Evolutionary conservation across 2,113 vertebrate species (phyloP).

Genomic region (Syrmaticus mikado): DNA sequence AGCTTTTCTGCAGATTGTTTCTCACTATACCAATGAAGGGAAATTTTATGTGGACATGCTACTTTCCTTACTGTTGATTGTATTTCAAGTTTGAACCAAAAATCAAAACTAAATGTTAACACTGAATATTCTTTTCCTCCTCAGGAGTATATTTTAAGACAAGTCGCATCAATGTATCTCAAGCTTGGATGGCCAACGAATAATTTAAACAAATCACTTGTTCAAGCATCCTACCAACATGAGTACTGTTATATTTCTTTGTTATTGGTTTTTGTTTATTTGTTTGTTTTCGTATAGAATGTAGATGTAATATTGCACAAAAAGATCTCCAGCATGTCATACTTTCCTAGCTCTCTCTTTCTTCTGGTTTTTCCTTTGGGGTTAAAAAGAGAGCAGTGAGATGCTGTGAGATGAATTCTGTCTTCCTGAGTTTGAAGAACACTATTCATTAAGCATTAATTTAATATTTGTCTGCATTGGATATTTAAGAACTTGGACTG

Average conservation of each 20-base stretch:
- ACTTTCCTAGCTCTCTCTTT: not conserved
- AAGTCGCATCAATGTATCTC: constrained; percentile 92
- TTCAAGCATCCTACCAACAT: constrained; percentile 91
- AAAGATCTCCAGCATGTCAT: not conserved
- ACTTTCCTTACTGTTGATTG: not conserved
- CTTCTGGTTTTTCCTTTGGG: constrained; percentile 24
- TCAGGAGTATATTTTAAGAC: constrained; percentile 95
- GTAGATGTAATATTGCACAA: not conserved
- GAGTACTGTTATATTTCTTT: constrained; percentile 82
- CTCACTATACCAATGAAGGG: not conserved
- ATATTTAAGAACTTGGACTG: not conserved
- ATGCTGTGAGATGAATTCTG: not conserved
- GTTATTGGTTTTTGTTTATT: not conserved
- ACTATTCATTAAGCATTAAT: constrained; percentile 10
- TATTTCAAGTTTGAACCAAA: not conserved
- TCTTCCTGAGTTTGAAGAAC: constrained; percentile 6
- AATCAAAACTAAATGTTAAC: not conserved
- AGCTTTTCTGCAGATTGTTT: not conserved
- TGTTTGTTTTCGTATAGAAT: not conserved
- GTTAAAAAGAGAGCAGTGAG: not conserved
- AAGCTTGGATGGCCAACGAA: constrained; percentile 93
- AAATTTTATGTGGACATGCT: not conserved
- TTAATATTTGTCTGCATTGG: constrained; percentile 13
- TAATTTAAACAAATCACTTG: constrained; percentile 84
- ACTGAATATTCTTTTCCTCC: not conserved